Evolutionary conservation across 2,797 vertebrate species (phyloP).

Genomic region (Huso huso): DNA sequence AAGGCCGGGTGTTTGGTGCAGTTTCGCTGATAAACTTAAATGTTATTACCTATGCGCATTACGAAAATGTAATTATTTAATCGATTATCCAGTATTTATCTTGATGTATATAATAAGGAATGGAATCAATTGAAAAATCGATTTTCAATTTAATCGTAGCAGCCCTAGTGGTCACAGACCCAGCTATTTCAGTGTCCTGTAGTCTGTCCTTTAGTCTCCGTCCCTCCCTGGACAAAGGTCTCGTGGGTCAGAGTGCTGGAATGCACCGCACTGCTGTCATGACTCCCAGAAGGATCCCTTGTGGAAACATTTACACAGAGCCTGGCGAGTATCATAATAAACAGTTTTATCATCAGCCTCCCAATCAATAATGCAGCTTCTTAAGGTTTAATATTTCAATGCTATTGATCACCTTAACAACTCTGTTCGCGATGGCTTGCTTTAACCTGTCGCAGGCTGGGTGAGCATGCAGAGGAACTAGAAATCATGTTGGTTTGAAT

Average conservation of each 20-base stretch:
- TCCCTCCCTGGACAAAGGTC: conserved; percentile 1
- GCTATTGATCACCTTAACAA: conserved; percentile 93
- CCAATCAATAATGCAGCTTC: conserved; percentile 92
- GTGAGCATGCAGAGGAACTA: conserved; percentile 20
- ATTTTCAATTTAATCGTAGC: no score
- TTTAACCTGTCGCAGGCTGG: conserved; percentile 63
- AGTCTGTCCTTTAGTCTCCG: neutral
- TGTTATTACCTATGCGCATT: no score
- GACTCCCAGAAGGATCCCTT: conserved; percentile 24
- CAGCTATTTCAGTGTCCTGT: no score
- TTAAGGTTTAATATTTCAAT: conserved; percentile 95
- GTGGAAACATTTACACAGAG: conserved; percentile 53
- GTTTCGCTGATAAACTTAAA: no score
- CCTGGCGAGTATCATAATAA: conserved; percentile 78
- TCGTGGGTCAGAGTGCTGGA: conserved; percentile 5
- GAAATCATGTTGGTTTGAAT: no score
- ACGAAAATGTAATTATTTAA: no score
- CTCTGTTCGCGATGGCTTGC: conserved; percentile 75
- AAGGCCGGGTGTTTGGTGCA: no score
- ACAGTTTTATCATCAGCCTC: conserved; percentile 91
- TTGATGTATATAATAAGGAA: no score
- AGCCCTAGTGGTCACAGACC: no score
- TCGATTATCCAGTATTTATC: no score
- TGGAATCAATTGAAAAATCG: no score
- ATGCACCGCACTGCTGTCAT: neutral